Base-by-base conservation (phyloP, 2,797 vertebrate genomes). In the Bovichtus diacanthus region DNA sequence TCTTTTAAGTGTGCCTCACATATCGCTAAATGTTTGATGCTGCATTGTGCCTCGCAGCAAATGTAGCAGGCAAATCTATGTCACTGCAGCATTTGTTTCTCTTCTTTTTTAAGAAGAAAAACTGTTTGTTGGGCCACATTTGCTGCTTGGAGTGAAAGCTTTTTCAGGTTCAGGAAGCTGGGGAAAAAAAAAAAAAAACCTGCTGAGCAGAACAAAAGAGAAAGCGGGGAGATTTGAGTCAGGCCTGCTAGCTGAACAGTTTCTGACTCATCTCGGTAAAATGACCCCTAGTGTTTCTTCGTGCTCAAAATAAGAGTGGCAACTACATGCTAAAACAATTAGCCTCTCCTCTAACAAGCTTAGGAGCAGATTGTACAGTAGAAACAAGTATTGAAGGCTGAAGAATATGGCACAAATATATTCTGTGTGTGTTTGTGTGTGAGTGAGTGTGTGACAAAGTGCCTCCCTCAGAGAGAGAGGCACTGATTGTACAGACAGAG, bases 281-380 rank as follows among this genome's bases (percentile, higher is more conserved):
- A 91, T 92, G 80, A 86, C 87, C 85, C 80, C 79, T 31, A 50
- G 76, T 84, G 78, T 86, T 91, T 60, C 84, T 78, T 74, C 51
- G 71, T 71, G 78, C 66, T 83, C 63, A 71, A 63, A 92, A 87
- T 84, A 82, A 90, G 62, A 80, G 78, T 90, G 86, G 81, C 86
- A 88, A 84, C 84, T 85, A 87, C 87, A 91, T 80, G 66, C 81
- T 91, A 91, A 91, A 93, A 91, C 91, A 94, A 93, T 92, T 90
- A 93, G 81, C 81, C 70, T 79, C 65, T 59, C 34, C 75, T 43
- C 49, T 53, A 34, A 60, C 74, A 66, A 73, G 63, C 77, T 67
- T 64, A 78, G 50, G 61, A 78, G 65, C 61, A 80, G 70, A 66
- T 71, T 56, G 66, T 83, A 65, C 80, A 77, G 81, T 58, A 73